Conservation (phyloP, 2,888 invertebrate genomes). For the Sinopyrophorus schimmeli region DNA sequence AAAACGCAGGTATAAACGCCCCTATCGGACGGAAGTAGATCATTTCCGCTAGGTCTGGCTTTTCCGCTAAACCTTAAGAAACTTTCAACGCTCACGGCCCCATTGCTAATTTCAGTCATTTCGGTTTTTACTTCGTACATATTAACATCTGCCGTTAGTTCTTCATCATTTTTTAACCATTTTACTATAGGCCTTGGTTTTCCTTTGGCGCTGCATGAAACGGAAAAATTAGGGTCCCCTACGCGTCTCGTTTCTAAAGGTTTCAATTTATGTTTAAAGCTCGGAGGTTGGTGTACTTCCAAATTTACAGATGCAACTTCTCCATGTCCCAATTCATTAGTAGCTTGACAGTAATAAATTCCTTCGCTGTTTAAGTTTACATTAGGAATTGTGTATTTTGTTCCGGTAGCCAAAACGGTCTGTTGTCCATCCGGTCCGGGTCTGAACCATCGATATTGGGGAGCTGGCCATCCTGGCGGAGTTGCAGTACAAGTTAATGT, state of each 20-base stretch:
- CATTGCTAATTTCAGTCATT: constrained; percentile 75
- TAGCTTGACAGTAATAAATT: constrained; percentile 86
- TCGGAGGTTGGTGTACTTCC: constrained; percentile 87
- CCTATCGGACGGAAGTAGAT: constrained; percentile 80
- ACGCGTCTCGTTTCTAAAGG: constrained; percentile 80
- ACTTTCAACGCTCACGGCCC: constrained; percentile 81
- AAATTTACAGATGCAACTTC: constrained; percentile 81
- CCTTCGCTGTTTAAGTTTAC: constrained; percentile 87
- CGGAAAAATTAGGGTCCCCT: constrained; percentile 76
- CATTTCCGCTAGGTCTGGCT: constrained; percentile 74
- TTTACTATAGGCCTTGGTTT: constrained; percentile 83
- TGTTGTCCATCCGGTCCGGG: constrained; percentile 69
- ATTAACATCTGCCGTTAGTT: constrained; percentile 75
- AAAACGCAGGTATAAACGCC: constrained; percentile 87
- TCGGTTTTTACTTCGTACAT: constrained; percentile 82
- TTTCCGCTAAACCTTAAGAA: constrained; percentile 79
- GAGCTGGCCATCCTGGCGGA: constrained; percentile 92
- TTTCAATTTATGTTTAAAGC: constrained; percentile 79
- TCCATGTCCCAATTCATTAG: constrained; percentile 86
- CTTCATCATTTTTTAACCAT: constrained; percentile 85
- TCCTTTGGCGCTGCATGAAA: constrained; percentile 84
- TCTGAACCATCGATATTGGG: constrained; percentile 88
- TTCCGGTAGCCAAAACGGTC: constrained; percentile 74
- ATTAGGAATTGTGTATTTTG: constrained; percentile 82
- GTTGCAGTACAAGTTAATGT: constrained; percentile 83